Evolutionary conservation across 1,140 invertebrate genomes (phyloP).

Genomic region (Holcopasites calliopsidis): DNA sequence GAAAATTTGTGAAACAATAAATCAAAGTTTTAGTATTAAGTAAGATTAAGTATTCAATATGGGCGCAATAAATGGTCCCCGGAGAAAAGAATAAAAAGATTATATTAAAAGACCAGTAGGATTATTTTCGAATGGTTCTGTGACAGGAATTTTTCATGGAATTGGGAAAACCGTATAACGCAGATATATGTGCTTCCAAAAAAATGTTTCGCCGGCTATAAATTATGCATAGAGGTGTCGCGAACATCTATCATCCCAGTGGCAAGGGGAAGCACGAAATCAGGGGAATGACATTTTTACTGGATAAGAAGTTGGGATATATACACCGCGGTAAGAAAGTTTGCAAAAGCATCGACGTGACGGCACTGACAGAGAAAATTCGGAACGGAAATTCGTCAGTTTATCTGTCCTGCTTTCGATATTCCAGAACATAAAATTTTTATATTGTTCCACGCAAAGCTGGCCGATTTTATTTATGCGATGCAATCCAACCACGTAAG

Average conservation of each 20-base stretch:
- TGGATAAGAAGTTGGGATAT: slow-evolving; percentile 14
- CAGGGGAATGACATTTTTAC: slow-evolving; percentile 11
- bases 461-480: too few species aligned
- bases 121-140: not conserved
- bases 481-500: too few species aligned
- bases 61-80: not conserved
- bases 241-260: not conserved
- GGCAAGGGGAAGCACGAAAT: not conserved
- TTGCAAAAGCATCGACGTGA: too few species aligned
- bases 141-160: not conserved
- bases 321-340: too few species aligned
- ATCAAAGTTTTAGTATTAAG: too few species aligned
- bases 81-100: not conserved
- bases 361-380: too few species aligned
- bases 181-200: not conserved
- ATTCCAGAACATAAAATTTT: too few species aligned
- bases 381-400: too few species aligned
- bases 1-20: too few species aligned
- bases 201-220: not conserved
- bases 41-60: slow-evolving; percentile 10
- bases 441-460: too few species aligned
- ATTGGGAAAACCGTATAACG: not conserved
- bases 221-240: not conserved
- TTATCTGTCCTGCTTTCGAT: too few species aligned
- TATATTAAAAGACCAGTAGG: not conserved